phyloP scores from a whole-genome alignment of 2,797 vertebrate species.

The Sebastes baramenuke region DNA sequence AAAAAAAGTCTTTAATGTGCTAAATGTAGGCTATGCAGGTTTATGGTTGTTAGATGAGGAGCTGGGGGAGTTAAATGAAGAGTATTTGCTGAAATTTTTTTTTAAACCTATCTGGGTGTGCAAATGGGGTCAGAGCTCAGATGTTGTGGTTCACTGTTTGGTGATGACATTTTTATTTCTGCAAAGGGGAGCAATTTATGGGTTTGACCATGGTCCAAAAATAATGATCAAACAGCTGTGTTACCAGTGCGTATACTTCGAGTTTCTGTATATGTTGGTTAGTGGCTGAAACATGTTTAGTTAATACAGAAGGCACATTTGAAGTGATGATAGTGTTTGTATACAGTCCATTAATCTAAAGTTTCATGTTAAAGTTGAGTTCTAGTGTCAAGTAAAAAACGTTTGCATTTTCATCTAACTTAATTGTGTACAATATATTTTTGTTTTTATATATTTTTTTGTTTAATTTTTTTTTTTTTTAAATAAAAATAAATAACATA shows the following conservation, averaged over 20 bases:
- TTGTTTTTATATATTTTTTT: background rate
- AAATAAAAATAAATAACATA: background rate
- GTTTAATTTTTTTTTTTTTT: too few relatives aligned
- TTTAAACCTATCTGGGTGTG: background rate
- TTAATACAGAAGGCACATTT: background rate
- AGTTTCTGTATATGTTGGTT: background rate
- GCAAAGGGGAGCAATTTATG: background rate
- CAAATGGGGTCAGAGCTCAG: background rate
- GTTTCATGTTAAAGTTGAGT: background rate
- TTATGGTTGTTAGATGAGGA: background rate
- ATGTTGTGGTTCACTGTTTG: background rate
- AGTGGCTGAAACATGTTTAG: background rate
- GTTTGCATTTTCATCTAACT: background rate
- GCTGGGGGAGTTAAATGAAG: background rate
- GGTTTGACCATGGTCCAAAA: background rate
- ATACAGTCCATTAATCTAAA: background rate
- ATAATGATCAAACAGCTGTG: background rate
- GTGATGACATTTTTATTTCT: background rate
- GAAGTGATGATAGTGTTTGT: background rate
- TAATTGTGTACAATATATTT: too few relatives aligned
- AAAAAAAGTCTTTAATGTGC: background rate
- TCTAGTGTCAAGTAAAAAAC: background rate
- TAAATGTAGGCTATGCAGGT: background rate
- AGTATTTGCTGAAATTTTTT: background rate
- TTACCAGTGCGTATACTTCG: background rate